Evolutionary conservation across 1,140 invertebrate species (phyloP).

Genomic region (Lordiphosa mommai): DNA sequence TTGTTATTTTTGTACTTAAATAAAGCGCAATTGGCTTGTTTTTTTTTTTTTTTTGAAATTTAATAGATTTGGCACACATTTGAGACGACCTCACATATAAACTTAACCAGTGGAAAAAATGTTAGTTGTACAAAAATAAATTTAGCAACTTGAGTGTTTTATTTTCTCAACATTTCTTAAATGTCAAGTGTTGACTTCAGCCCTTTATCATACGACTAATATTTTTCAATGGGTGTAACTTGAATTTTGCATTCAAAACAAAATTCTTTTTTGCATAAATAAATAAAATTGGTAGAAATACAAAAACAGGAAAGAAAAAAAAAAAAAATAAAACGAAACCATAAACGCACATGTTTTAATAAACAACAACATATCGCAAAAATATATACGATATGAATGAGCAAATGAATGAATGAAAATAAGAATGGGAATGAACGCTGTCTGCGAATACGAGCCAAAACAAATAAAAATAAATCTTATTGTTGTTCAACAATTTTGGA

Average conservation of each 20-base stretch:
- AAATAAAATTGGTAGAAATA: slow-evolving; percentile 31
- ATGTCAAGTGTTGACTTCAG: too few relatives aligned
- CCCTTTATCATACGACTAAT: slow-evolving; percentile 16
- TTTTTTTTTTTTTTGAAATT: slow-evolving; percentile 50
- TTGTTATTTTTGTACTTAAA: slow-evolving; percentile 75
- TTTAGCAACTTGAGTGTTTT: too few relatives aligned
- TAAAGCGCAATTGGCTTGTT: slow-evolving; percentile 63
- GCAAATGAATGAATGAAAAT: slow-evolving; percentile 13
- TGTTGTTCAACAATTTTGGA: slow-evolving; percentile 2
- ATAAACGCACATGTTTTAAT: slow-evolving; percentile 12
- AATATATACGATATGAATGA: slow-evolving; percentile 8
- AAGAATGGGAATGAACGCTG: slow-evolving; percentile 2
- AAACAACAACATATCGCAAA: slow-evolving; percentile 24
- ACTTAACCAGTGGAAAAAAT: slow-evolving; percentile 34
- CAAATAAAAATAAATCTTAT: neutral
- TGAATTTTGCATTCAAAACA: slow-evolving; percentile 55
- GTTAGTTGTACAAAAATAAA: slow-evolving; percentile 23
- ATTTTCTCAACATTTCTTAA: too few relatives aligned
- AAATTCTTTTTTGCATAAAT: slow-evolving; percentile 36
- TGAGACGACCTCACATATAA: slow-evolving; percentile 40
- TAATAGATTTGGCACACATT: slow-evolving; percentile 78
- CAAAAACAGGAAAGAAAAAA: too few relatives aligned
- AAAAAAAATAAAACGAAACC: too few relatives aligned
- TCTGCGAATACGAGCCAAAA: neutral
- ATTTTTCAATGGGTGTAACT: slow-evolving; percentile 51